Evolutionary conservation across 1,140 invertebrate species (phyloP), one percentile per base, ranked within the genome.

Genomic region (Nephila pilipes): DNA sequence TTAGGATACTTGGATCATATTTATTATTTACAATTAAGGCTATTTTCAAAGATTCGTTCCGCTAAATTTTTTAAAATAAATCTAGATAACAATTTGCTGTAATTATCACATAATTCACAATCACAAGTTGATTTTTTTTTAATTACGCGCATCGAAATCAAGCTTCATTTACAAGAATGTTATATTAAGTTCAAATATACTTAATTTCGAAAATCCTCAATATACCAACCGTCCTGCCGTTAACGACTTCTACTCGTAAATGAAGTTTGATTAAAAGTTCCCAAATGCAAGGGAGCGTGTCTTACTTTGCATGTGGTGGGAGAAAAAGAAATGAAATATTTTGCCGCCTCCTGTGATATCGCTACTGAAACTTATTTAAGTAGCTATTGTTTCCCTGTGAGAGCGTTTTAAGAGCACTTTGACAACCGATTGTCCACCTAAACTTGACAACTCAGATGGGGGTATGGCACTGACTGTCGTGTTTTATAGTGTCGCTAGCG

Each of bases 361-460:
- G 38, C 55, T n/a, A 81, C 20, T 90, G 88, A 90, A 90, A 90
- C 65, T 57, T 85, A 75, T 93, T 87, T 93, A 93, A 93, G 83
- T 79, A 46, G 85, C 91, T 60, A 93, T 93, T 93, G 91, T 93
- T 93, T 85, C 79, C 91, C 91, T 87, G 25, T 58, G 85, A 87
- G 69, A 79, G 81, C 83, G 85, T 80, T 93, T 93, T 93, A 87
- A 87, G 85, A 87, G 83, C 85, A 93, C 91, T 93, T 93, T 93
- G 91, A 93, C 91, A 87, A 93, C 91, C 85, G 29, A 93, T 93
- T 93, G 91, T 93, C 91, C 91, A 79, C 80, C 83, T 85, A 25
- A 79, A 87, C 83, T 87, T 93, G 91, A 93, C 91, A 93, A 87
- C 85, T 87, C 83, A 55, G 90, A 81, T 90, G 90, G 79, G 75